Base-by-base conservation (phyloP, 2,888 invertebrate genomes). In the Melanostoma mellinum region DNA sequence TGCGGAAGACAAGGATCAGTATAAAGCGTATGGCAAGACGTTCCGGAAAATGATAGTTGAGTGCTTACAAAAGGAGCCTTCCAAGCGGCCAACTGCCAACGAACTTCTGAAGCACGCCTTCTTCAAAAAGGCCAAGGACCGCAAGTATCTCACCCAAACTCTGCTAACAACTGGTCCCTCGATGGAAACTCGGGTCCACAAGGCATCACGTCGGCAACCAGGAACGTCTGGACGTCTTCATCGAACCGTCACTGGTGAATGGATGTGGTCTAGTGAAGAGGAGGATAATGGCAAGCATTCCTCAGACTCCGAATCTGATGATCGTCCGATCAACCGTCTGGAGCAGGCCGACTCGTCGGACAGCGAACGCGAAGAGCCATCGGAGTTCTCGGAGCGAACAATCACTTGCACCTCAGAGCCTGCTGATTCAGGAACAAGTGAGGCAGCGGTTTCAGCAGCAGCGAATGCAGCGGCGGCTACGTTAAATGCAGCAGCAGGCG, bases 211-310 rank as follows among this genome's bases (percentile, higher is more conserved):
- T 94, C 93, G 97, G 85, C 96, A 96, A 91, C 97, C 97, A 0
- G 97, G 97, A 36, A 95, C 97, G 0, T 96, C 95, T 32, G 96
- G 96, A 10, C 93, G 96, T 0, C 92, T 98, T 85, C 98, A 98
- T 91, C 94, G 98, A 88, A 98, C 98, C 86, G 97, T 97, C 88
- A 98, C 98, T 33, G 99, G 99, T 44, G 98, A 98, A 90, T 99
- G 99, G 99, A 98, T 98, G 80, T 99, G 99, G 98, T 98, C 98
- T 78, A 97, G 97, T 88, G 97, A 97, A 89, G 98, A 98, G 89
- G 97, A 98, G 87, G 96, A 95, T 87, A 95, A 94, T 73, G 93
- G 92, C 60, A 92, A 91, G 81, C 93, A 92, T 68, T 92, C 92
- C 36, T 92, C 92, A 6, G 93, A 93, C 85, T 91, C 91, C 1